phyloP scores from a whole-genome alignment of 2,888 invertebrate species.

The Hecatera dysodea region DNA sequence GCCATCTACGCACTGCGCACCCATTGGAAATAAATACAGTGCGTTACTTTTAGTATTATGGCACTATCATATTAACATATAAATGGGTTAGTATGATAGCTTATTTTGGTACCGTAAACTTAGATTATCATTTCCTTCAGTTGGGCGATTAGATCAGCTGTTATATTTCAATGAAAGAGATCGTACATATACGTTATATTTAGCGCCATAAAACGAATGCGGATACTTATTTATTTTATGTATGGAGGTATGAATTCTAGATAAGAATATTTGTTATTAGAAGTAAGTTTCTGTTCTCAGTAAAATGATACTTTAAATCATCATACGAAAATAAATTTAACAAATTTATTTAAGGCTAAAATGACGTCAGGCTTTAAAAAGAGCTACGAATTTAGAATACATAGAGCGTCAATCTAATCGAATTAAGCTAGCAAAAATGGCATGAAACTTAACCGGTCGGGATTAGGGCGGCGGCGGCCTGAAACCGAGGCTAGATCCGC shows the following conservation, averaged over 20 bases:
- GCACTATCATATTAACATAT: slow-evolving; percentile 41
- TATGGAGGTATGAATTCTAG: too few relatives aligned
- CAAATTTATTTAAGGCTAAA: slow-evolving; percentile 21
- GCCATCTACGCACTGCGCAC: slow-evolving; percentile 25
- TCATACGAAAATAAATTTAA: too few relatives aligned
- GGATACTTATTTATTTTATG: background rate
- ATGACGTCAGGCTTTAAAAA: slow-evolving; percentile 8
- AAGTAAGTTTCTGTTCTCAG: background rate
- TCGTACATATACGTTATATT: background rate
- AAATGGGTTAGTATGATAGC: slow-evolving; percentile 44
- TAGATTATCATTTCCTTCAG: slow-evolving; percentile 21
- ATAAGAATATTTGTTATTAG: background rate
- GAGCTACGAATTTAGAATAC: slow-evolving; percentile 47
- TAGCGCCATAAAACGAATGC: background rate
- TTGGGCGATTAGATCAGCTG: background rate
- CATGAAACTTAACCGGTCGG: slow-evolving; percentile 71
- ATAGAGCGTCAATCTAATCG: slow-evolving; percentile 67
- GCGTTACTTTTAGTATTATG: slow-evolving; percentile 51
- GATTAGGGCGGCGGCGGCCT: slow-evolving; percentile 73
- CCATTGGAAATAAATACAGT: slow-evolving; percentile 49
- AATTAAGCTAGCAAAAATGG: slow-evolving; percentile 70
- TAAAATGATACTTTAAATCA: too few relatives aligned
- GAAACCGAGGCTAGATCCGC: slow-evolving; percentile 70
- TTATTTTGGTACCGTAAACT: slow-evolving; percentile 25
- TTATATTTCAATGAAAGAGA: background rate